These are phyloP conservation scores for Atlantisia rogersi DNA, from an alignment of 2,113 vertebrate species.

Conservation along the genomic window DNA sequence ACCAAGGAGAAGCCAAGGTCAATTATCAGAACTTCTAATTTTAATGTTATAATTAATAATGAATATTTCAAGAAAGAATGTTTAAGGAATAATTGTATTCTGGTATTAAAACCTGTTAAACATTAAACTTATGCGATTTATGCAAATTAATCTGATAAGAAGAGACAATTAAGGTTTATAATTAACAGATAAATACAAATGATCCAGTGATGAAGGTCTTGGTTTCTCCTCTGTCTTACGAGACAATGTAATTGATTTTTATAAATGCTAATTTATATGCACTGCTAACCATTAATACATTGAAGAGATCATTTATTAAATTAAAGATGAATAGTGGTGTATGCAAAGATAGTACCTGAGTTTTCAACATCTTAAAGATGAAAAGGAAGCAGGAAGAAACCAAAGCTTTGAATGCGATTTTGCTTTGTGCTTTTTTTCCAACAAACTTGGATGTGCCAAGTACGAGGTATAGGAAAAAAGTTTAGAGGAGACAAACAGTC, in stretches of 20 bases:
- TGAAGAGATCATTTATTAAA: conserved; percentile 73
- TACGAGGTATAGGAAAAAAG: conserved; percentile 29
- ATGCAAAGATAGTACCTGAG: conserved; percentile 59
- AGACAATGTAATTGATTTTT: conserved; percentile 84
- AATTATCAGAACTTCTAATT: conserved; percentile 81
- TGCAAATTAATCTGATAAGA: conserved; percentile 85
- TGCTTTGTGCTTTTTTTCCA: neutral
- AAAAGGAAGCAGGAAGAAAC: conserved; percentile 36
- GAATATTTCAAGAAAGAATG: conserved; percentile 78
- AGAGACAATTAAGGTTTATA: conserved; percentile 84
- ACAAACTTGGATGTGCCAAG: conserved; percentile 19
- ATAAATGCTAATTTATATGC: conserved; percentile 85
- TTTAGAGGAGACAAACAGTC: conserved; percentile 29
- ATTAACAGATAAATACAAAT: conserved; percentile 87
- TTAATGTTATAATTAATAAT: conserved; percentile 80
- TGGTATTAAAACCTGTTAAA: conserved; percentile 79
- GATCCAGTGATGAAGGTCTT: conserved; percentile 81
- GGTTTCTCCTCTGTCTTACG: conserved; percentile 78
- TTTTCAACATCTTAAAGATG: conserved; percentile 43
- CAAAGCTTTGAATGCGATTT: neutral
- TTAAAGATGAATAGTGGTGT: conserved; percentile 70
- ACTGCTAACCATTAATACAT: conserved; percentile 77
- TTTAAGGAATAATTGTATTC: conserved; percentile 80
- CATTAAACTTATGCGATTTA: conserved; percentile 80
- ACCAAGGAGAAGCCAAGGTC: conserved; percentile 81